Base-by-base conservation (phyloP, 2,888 invertebrate species). In the Eupithecia pulchellata region DNA sequence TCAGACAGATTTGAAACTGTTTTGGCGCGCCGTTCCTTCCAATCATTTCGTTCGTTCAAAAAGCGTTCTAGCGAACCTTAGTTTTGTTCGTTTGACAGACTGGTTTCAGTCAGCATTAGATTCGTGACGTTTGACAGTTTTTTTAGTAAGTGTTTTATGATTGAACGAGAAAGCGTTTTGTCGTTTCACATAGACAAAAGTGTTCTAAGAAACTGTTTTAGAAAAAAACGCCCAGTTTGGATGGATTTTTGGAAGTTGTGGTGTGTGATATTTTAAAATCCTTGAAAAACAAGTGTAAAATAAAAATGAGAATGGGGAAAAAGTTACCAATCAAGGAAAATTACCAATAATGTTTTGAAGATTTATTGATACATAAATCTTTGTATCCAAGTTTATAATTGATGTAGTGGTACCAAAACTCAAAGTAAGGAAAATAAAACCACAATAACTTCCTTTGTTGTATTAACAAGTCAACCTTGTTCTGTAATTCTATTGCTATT, bases 391-490 rank as follows among this genome's bases (percentile, higher is more conserved):
- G 42, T 47, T 9, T 20, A 20, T 9, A 2, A 8, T 39, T n/a
- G 17, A 1, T 39, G 6, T 0, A 6, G 42, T 42, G 42, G n/a
- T 42, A 42, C 2, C 42, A 47, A 20, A 20, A 20, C 9, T 2
- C 42, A n/a, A 47, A 47, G 42, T 52, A 69, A 62, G 30, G 55
- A 39, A 55, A 66, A 66, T 57, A 27, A n/a, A 63, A 63, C 20
- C 30, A 32, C 57, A 8, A 27, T 20, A 13, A 25, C 30, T 42
- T 39, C 62, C 30, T 62, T 55, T 65, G 57, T 70, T 63, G 52
- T 52, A 25, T 4, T 52, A 71, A 66, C 58, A 71, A 64, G 36
- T 34, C 58, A 25, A 64, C 36, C 60, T 58, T 71, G 66, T 58
- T 66, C 32, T 60, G 64, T 58, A 64, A 67, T 52, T 42, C 8